phyloP scores from a whole-genome alignment of 2,113 vertebrate genomes.

The Craseonycteris thonglongyai region DNA sequence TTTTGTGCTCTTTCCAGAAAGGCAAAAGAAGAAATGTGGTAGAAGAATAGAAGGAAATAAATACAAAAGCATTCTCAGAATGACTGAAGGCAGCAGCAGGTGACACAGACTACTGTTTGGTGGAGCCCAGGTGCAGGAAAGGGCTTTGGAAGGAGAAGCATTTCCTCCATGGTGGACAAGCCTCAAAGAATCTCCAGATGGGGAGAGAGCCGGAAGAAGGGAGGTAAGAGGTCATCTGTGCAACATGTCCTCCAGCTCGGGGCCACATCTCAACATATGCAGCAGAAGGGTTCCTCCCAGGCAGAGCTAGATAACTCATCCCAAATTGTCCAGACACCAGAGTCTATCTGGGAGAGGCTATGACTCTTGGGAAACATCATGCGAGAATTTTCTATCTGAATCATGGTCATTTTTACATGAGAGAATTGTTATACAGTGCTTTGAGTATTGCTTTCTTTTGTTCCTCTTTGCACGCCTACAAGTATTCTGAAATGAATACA shows the following conservation, averaged over 20 bases:
- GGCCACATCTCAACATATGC: too few species aligned
- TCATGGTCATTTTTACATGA: neutral
- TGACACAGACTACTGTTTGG: neutral
- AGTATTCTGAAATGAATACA: neutral
- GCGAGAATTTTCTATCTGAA: neutral
- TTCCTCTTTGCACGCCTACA: neutral
- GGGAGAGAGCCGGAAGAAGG: too few species aligned
- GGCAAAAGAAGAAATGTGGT: neutral
- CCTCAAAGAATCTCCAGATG: too few species aligned
- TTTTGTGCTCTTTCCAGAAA: neutral
- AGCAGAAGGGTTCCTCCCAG: neutral
- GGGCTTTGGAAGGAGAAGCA: neutral
- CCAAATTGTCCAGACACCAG: neutral
- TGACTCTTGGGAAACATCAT: neutral
- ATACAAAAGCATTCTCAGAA: neutral
- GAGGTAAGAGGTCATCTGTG: neutral
- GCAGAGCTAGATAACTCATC: neutral
- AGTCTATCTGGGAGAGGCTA: neutral
- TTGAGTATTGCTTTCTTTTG: neutral
- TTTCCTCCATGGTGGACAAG: fast-evolving
- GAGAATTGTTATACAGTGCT: neutral
- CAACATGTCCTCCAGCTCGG: neutral
- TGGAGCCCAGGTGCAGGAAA: too few species aligned
- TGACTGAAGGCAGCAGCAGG: neutral
- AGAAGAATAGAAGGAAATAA: neutral